These are phyloP conservation scores for Ctena decussata DNA, from an alignment of 2,888 invertebrate genomes.

Conservation along the genomic window DNA sequence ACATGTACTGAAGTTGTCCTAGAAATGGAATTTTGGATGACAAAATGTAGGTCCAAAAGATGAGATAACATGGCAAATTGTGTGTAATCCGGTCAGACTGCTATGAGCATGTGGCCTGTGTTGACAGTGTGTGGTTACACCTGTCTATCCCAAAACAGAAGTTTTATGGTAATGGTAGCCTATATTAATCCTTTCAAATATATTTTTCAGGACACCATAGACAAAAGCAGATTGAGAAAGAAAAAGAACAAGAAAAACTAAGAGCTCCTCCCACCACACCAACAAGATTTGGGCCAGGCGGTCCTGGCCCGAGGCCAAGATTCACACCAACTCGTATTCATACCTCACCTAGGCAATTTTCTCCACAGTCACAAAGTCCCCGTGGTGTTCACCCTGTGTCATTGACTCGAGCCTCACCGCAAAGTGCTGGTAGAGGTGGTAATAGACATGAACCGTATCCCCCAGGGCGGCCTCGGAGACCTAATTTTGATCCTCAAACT, in stretches of 20 bases:
- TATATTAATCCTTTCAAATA: neutral
- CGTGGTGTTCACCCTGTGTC: conserved; percentile 1
- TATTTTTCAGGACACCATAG: conserved; percentile 5
- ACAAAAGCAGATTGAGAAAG: neutral
- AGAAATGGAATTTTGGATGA: too few species aligned
- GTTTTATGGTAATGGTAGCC: too few species aligned
- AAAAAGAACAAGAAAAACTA: neutral
- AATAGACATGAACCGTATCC: conserved; percentile 12
- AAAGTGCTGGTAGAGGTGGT: neutral
- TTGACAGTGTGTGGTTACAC: too few species aligned
- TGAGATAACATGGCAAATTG: too few species aligned
- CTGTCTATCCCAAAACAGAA: too few species aligned
- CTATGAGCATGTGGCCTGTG: too few species aligned
- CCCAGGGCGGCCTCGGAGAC: neutral
- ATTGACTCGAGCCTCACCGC: neutral
- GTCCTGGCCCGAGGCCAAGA: neutral
- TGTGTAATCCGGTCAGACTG: too few species aligned
- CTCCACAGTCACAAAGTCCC: neutral
- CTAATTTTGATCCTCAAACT: neutral
- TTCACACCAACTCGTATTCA: neutral
- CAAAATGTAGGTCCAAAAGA: too few species aligned
- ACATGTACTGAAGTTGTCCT: too few species aligned
- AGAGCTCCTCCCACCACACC: neutral
- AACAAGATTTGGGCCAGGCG: neutral
- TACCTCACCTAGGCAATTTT: neutral